Conservation (phyloP, 1,140 invertebrate genomes). For the Drosophila pectinifera region DNA sequence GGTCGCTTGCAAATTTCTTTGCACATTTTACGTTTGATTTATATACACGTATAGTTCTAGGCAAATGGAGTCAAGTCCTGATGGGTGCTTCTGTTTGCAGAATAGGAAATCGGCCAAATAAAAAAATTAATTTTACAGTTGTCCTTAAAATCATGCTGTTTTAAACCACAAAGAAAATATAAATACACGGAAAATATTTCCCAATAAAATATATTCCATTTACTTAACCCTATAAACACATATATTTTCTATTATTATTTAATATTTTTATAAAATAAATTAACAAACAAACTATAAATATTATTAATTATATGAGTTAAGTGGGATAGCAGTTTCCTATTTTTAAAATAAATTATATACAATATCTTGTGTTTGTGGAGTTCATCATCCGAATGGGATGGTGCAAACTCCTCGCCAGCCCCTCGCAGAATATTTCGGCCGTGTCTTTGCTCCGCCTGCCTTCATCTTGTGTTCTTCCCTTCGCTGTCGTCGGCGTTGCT, state of each 20-base stretch:
- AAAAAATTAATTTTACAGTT: too few species aligned
- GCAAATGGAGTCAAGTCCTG: too few species aligned
- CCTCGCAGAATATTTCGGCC: conserved; percentile 36
- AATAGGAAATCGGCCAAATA: neutral
- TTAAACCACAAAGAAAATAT: too few species aligned
- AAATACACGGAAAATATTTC: too few species aligned
- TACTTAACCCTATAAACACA: neutral
- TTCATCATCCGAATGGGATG: neutral
- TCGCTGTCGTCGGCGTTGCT: conserved; percentile 52
- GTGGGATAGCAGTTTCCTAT: too few species aligned
- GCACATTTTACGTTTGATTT: neutral
- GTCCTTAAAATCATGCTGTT: too few species aligned
- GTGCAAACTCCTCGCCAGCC: conserved; percentile 26
- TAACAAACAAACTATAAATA: too few species aligned
- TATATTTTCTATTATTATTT: neutral
- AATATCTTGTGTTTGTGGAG: too few species aligned
- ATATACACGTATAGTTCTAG: neutral
- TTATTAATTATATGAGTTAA: neutral
- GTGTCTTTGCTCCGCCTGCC: conserved; percentile 58
- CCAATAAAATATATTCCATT: too few species aligned
- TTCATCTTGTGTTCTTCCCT: conserved; percentile 40
- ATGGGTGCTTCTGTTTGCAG: too few species aligned
- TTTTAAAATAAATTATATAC: neutral
- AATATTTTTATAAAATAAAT: too few species aligned
- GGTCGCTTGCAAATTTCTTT: conserved; percentile 36